phyloP scores from a whole-genome alignment of 2,888 invertebrate genomes.

The Cheiracanthium punctorium region DNA sequence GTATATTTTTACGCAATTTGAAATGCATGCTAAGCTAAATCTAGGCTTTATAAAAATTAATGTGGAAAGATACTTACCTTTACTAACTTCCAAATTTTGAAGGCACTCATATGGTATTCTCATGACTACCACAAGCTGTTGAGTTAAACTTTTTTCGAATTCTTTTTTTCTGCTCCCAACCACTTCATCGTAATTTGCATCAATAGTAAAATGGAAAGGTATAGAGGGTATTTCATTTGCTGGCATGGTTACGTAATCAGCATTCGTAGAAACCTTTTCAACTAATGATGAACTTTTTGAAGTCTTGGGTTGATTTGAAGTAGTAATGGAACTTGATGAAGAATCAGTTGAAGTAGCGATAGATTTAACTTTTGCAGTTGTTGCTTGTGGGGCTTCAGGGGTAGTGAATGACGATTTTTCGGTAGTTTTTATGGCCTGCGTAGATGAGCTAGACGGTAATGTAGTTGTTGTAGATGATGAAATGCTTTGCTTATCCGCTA shows the following conservation, averaged over 20 bases:
- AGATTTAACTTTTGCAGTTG: too few relatives aligned
- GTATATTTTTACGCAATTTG: too few relatives aligned
- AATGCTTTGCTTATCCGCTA: too few relatives aligned
- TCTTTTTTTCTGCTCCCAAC: slow-evolving; percentile 48
- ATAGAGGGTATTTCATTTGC: slow-evolving; percentile 29
- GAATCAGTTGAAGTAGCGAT: too few relatives aligned
- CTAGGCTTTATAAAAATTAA: too few relatives aligned
- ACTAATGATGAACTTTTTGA: too few relatives aligned
- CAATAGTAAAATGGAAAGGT: slow-evolving; percentile 61
- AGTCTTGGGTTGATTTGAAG: too few relatives aligned
- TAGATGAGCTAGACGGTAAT: too few relatives aligned
- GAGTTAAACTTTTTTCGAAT: slow-evolving; percentile 43
- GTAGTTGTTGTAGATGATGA: too few relatives aligned
- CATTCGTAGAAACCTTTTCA: too few relatives aligned
- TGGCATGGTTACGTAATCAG: not conserved
- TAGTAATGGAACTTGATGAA: too few relatives aligned
- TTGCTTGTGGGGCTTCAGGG: not conserved
- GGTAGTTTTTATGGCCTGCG: not conserved
- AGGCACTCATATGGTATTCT: slow-evolving; percentile 45
- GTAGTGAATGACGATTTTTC: not conserved
- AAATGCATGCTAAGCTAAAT: too few relatives aligned
- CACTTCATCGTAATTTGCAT: slow-evolving; percentile 59
- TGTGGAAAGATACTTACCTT: slow-evolving; percentile 56
- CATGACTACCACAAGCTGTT: slow-evolving; percentile 55
- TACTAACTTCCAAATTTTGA: slow-evolving; percentile 46